phyloP scores from a whole-genome alignment of 2,113 vertebrate species.

The Bombycilla garrulus region DNA sequence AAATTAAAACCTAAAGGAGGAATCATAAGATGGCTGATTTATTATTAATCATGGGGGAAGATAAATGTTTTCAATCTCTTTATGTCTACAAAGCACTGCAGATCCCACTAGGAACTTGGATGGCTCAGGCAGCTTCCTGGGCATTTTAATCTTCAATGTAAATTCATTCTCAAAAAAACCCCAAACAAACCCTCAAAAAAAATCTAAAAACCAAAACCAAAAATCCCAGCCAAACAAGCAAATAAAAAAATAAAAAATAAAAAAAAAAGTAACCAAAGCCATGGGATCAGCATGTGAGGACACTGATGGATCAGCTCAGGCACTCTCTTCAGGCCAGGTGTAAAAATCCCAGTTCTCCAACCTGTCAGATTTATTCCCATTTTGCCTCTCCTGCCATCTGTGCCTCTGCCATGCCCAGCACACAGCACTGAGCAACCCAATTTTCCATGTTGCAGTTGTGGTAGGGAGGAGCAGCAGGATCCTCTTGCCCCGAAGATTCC shows the following conservation, averaged over 20 bases:
- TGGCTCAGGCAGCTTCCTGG: not conserved
- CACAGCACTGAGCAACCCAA: not conserved
- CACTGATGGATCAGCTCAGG: not conserved
- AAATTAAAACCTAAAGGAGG: conserved; percentile 14
- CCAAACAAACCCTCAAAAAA: no score
- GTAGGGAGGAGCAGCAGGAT: no score
- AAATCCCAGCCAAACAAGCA: not conserved
- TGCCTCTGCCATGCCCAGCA: not conserved
- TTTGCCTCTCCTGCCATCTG: not conserved
- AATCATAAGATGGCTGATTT: not conserved
- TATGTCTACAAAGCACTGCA: not conserved
- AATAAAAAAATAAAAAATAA: not conserved
- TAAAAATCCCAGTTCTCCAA: not conserved
- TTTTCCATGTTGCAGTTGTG: no score
- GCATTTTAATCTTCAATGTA: not conserved
- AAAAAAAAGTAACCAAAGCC: not conserved
- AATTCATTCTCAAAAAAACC: not conserved
- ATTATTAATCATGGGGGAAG: not conserved
- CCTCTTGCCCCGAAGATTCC: not conserved
- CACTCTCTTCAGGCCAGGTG: not conserved
- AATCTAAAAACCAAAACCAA: rapidly evolving
- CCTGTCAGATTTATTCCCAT: not conserved
- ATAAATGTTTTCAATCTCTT: not conserved
- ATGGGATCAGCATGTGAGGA: not conserved
- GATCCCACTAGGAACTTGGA: not conserved